Conservation (phyloP, 1,140 invertebrate genomes). For the Littorina saxatilis region DNA sequence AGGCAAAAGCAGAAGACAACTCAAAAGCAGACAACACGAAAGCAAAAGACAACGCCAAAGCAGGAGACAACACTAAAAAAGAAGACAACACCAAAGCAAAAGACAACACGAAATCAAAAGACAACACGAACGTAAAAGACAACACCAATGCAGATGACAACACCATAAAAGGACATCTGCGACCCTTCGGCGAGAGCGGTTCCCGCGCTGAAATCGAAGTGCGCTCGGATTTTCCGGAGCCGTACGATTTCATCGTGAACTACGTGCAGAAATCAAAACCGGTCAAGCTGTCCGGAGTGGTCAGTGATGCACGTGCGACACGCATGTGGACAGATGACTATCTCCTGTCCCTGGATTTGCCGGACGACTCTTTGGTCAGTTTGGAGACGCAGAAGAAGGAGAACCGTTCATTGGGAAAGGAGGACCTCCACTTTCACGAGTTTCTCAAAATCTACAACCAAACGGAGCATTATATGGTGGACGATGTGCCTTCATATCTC, state of each 20-base stretch:
- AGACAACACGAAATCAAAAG: too few species aligned
- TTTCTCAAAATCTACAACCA: conserved; percentile 70
- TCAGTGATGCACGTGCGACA: conserved; percentile 63
- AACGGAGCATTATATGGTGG: conserved; percentile 71
- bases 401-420: conserved; percentile 53
- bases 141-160: too few species aligned
- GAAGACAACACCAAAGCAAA: too few species aligned
- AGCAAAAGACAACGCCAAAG: too few species aligned
- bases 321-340: conserved; percentile 70
- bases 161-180: conserved; percentile 54
- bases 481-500: conserved; percentile 66
- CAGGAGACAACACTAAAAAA: too few species aligned
- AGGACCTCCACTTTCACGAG: conserved; percentile 64
- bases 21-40: too few species aligned
- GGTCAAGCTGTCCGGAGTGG: conserved; percentile 65
- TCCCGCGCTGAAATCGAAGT: conserved; percentile 58
- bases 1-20: too few species aligned
- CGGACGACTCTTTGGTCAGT: conserved; percentile 49
- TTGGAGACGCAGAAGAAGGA: conserved; percentile 73
- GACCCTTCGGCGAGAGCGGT: conserved; percentile 64
- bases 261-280: conserved; percentile 62
- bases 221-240: conserved; percentile 57
- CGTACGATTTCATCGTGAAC: conserved; percentile 63
- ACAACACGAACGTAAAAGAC: too few species aligned
- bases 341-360: conserved; percentile 56